Percentiles rank a stretch among this genome's conserved stretches.
Evolutionary conservation across 2,888 invertebrate species (phyloP).

Genomic region (Prosapia bicincta): DNA sequence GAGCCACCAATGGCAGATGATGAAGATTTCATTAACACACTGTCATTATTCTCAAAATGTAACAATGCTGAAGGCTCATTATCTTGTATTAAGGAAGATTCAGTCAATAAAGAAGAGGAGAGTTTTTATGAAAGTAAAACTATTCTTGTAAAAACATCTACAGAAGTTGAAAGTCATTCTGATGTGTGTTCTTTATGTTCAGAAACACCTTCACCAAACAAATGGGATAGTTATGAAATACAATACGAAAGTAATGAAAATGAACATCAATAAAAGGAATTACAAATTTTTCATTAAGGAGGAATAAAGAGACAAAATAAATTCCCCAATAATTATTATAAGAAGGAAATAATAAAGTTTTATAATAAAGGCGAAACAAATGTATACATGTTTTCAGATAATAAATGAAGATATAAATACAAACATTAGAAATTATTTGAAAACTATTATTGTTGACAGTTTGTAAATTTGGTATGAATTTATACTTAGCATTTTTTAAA

Average conservation of each 20-base stretch:
- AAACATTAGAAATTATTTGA: too few relatives aligned
- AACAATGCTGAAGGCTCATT: background rate
- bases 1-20: background rate
- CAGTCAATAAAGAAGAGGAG: background rate
- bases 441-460: too few relatives aligned
- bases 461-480: too few relatives aligned
- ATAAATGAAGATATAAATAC: too few relatives aligned
- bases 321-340: too few relatives aligned
- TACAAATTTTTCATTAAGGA: background rate
- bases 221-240: background rate
- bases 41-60: background rate
- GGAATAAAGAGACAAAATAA: background rate
- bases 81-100: background rate
- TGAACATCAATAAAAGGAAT: background rate
- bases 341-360: too few relatives aligned
- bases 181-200: background rate
- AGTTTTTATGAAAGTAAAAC: background rate
- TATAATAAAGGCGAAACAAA: too few relatives aligned
- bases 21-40: background rate
- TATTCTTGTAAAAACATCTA: background rate
- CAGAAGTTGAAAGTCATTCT: background rate
- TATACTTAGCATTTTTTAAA: too few relatives aligned
- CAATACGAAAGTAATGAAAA: background rate
- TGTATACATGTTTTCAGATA: too few relatives aligned
- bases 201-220: background rate